Base-by-base conservation (phyloP, 2,888 invertebrate species). In the Drosophila buzzatii region DNA sequence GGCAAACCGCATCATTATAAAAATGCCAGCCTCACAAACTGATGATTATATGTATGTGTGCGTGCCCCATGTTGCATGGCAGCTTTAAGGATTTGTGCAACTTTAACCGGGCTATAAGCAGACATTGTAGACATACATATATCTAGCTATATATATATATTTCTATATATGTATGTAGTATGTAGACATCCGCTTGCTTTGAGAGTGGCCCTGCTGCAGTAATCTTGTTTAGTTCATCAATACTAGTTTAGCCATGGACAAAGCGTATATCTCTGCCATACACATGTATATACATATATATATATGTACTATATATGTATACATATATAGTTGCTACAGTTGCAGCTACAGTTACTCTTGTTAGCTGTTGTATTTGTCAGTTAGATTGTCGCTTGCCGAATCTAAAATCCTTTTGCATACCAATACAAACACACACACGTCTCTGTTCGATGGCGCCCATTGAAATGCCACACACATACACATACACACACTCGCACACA, bases 161-260 rank as follows among this genome's bases (percentile, higher is more conserved):
- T 0, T 41, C 3, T 20, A 2, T 20, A 12, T 20, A 6, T 6
- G 2, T 44, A 12, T 33, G 2, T 33, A 18, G 23, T 33, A 33
- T 51, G 14, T 20, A 33, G 27, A 49, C 64, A 63, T 64, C 39
- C 64, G 45, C 20, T 53, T 20, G 64, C 14, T 56, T 57, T 63
- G 78, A 49, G 73, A 72, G 63, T 68, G 53, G 67, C 67, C 59
- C 57, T 62, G 53, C 69, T 66, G 67, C 41, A 72, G 76, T 82
- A 88, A 82, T 82, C 89, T 82, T 86, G 89, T 86, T 86, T 86
- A 81, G 87, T 84, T 84, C 78, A 89, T 89, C 89, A 86, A 84
- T 84, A 76, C 77, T 80, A 89, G 84, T 89, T 85, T 85, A 88
- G 86, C 78, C 83, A 51, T 58, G 85, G 70, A 83, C 90, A 85